Conservation (phyloP, 2,797 vertebrate genomes). For the Halcyon chelicuti region DNA sequence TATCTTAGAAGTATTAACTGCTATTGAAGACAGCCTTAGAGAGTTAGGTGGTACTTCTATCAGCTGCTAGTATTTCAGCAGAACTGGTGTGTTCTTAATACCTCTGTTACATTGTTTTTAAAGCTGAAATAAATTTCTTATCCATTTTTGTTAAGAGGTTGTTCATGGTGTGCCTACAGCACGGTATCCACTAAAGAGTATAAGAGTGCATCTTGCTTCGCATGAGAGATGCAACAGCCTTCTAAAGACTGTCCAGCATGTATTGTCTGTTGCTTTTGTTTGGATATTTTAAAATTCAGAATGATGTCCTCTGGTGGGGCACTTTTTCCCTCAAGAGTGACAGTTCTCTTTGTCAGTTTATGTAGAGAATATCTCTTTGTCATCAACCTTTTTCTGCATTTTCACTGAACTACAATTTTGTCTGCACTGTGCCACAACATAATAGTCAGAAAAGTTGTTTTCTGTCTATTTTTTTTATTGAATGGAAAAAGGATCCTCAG, state of each 20-base stretch:
- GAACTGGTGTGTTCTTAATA: background rate
- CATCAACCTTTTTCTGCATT: background rate
- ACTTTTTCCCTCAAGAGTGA: background rate
- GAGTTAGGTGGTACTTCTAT: background rate
- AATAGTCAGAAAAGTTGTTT: background rate
- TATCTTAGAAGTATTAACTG: background rate
- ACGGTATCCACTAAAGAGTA: background rate
- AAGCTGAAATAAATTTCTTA: background rate
- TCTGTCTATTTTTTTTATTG: background rate
- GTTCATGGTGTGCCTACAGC: background rate
- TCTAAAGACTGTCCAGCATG: background rate
- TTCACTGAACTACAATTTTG: background rate
- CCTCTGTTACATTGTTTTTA: background rate
- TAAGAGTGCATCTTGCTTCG: background rate
- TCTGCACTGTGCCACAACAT: background rate
- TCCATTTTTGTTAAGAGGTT: background rate
- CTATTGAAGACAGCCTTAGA: background rate
- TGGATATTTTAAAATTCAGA: background rate
- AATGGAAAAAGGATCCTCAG: background rate
- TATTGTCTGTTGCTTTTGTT: background rate
- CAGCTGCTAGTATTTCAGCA: background rate
- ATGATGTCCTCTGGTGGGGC: background rate
- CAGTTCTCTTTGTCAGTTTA: background rate
- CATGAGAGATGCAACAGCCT: accelerated
- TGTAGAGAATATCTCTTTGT: background rate